These are phyloP conservation scores for Danionella cerebrum DNA, from an alignment of 2,113 vertebrate genomes.

Conservation along the genomic window DNA sequence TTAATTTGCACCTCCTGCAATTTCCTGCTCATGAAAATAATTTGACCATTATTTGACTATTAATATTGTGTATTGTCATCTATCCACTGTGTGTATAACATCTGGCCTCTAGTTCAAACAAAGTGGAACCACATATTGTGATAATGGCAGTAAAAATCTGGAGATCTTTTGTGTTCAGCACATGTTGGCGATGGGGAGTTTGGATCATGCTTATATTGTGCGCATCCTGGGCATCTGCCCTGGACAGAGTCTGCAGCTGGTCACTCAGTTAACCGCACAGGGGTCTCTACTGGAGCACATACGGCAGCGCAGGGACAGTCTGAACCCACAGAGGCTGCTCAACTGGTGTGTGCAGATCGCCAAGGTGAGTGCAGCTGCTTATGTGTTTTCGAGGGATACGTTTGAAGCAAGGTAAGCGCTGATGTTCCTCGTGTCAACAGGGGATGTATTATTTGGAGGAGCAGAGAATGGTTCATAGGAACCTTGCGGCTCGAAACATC, in stretches of 20 bases:
- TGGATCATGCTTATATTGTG: conserved; percentile 82
- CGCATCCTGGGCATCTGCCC: conserved; percentile 82
- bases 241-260: conserved; percentile 76
- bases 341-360: conserved; percentile 97
- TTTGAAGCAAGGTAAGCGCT: too few species aligned
- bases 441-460: conserved; percentile 96
- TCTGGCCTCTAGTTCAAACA: too few species aligned
- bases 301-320: conserved; percentile 65
- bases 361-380: conserved; percentile 77
- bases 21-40: too few species aligned
- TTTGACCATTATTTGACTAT: too few species aligned
- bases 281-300: conserved; percentile 84
- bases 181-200: conserved; percentile 79
- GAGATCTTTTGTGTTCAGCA: conserved; percentile 59
- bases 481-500: conserved; percentile 75
- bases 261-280: conserved; percentile 77
- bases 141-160: neutral
- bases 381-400: too few species aligned
- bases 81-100: too few species aligned
- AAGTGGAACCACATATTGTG: too few species aligned
- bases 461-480: conserved; percentile 85
- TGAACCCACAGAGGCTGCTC: conserved; percentile 80
- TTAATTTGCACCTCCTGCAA: too few species aligned
- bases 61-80: too few species aligned
- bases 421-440: too few species aligned